Base-by-base conservation (phyloP, 2,888 invertebrate genomes). In the Agriopis leucophaearia region DNA sequence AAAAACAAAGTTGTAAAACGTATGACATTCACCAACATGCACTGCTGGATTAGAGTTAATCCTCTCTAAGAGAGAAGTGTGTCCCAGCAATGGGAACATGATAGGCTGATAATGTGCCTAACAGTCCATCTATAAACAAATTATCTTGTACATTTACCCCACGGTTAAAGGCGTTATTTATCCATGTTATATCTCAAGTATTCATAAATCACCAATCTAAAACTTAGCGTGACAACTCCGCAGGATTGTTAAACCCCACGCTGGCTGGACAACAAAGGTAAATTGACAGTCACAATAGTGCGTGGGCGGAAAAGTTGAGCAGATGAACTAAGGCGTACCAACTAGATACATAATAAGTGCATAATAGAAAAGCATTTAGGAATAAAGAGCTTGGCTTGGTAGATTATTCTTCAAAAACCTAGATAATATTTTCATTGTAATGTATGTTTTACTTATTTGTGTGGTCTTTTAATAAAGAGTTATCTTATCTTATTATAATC, bases 231-330 rank as follows among this genome's bases (percentile, higher is more conserved):
- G 62, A 59, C 67, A 59, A 59, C 44, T 63, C 64, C n/a, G 47
- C 68, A 68, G 59, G 63, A 59, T 60, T 68, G 64, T 64, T 59
- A 44, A 59, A 35, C 54, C 68, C 68, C 68, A 68, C 68, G 68
- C 63, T 57, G 9, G 52, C 35, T 44, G 10, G 51, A 27, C 47
- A 50, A 67, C 63, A 63, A 63, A 62, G 59, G 63, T 64, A 64
- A 56, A 59, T n/a, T 64, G 68, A 68, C 68, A 64, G 52, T n/a
- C 40, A 67, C 67, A 64, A 63, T 50, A 64, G 50, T 27, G 9
- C 12, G 68, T 64, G 59, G 68, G 68, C 18, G 64, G 50, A 51
- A 45, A 61, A 55, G 50, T 55, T 62, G 54, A 57, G 57, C 61
- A 55, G 48, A 65, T 50, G 35, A 54, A 65, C 66, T 50, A 44